Evolutionary conservation across 92 coral and sea anemone genomes (phyloP).

Genomic region (Zoanthus sansibaricus): DNA sequence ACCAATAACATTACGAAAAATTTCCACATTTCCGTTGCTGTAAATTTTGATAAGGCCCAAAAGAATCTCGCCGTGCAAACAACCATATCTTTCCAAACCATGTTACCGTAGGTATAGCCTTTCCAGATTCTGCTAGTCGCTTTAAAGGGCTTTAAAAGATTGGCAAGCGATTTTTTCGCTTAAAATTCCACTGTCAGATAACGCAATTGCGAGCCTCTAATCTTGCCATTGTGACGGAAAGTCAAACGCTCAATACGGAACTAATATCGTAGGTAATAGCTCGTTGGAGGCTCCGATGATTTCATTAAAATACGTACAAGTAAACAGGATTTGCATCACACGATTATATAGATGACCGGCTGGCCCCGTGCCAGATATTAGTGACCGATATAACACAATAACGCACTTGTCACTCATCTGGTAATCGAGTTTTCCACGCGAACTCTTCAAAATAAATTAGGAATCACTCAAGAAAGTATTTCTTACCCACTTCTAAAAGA

Average conservation of each 20-base stretch:
- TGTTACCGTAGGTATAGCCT: neutral
- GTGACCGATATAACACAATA: neutral
- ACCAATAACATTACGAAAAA: slow-evolving; percentile 21
- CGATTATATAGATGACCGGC: neutral
- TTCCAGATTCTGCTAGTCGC: neutral
- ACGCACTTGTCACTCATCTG: neutral
- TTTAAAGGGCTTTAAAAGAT: neutral
- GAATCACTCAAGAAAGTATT: neutral
- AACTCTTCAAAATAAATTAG: neutral
- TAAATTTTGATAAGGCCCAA: slow-evolving; percentile 14
- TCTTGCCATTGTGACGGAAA: neutral
- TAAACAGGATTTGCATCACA: slow-evolving; percentile 43
- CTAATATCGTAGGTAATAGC: neutral
- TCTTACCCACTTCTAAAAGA: neutral
- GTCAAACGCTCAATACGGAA: neutral
- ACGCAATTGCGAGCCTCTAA: neutral
- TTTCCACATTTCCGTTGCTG: slow-evolving; percentile 29
- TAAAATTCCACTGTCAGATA: neutral
- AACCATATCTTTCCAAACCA: slow-evolving; percentile 19
- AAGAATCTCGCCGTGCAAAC: neutral
- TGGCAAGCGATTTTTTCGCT: neutral
- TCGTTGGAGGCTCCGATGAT: neutral
- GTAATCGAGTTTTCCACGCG: neutral
- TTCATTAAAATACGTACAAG: neutral
- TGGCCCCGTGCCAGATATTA: slow-evolving; percentile 23